Evolutionary conservation across 1,140 invertebrate genomes (phyloP), one percentile per base, ranked within the genome.

Genomic region (Brachionus sp.): DNA sequence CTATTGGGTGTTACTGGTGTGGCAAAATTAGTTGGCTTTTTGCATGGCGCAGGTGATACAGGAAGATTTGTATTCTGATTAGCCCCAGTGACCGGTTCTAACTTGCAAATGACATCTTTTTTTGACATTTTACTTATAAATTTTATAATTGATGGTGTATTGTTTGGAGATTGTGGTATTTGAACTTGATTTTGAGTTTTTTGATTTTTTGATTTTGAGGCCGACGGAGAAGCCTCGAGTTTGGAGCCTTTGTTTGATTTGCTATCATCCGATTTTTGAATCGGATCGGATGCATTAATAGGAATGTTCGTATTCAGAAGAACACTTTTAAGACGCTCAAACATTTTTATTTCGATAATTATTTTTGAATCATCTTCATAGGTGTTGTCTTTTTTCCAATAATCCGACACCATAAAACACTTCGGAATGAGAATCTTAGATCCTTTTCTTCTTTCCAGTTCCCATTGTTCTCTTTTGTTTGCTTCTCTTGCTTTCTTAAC

Each of bases 71-170:
- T 19, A 46, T 44, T 50, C 9, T 75, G 37, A 73, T 1, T 19
- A 50, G 66, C 0, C 7, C 66, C 66, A 23, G 37, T 37, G 5
- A 75, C 25, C 29, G 70, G 39, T 23, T 75, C 70, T 10, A 75
- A 10, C 46, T 75, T 75, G 33, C 70, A 75, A 25, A 75, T 13
- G 12, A 75, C 39, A 46, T 80, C 50, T 66, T 80, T 80, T 66
- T 80, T 80, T 5, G 50, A 62, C 77, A 80, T 80, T 64, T 80
- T 80, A 25, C 77, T 80, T 5, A 80, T 80, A 29, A 80, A 80
- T 62, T 80, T 57, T n/a, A 80, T 57, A 62, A 80, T 80, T 1
- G 77, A 62, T 33, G 77, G 46, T 35, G 77, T 33, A 62, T 44
- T 29, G 42, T 19, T 73, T 73, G 70, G 70, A 3, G 70, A 75